These are phyloP conservation scores for Epinotia ramella DNA, from an alignment of 2,888 invertebrate species.

Conservation along the genomic window DNA sequence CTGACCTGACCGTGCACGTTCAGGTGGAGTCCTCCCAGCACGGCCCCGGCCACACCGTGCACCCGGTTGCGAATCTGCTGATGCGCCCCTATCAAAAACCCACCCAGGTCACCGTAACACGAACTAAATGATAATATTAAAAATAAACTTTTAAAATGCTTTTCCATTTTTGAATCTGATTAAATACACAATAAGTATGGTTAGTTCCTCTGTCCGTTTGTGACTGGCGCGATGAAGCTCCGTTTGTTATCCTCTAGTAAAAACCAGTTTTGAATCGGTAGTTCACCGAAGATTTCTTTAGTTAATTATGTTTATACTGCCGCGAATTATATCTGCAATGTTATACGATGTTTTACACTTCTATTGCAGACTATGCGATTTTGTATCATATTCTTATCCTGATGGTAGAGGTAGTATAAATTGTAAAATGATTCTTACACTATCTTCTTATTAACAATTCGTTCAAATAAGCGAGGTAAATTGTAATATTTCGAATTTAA, in stretches of 20 bases:
- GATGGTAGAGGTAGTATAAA: too few species aligned
- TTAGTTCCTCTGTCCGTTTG: constrained; percentile 45
- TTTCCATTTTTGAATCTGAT: constrained; percentile 50
- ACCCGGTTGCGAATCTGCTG: constrained; percentile 55
- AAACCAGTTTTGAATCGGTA: constrained; percentile 47
- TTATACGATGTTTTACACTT: not conserved
- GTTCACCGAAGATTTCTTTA: constrained; percentile 36
- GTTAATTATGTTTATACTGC: constrained; percentile 15
- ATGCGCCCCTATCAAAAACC: constrained; percentile 57
- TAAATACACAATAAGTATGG: constrained; percentile 44
- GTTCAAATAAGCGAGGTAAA: too few species aligned
- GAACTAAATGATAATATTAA: constrained; percentile 48
- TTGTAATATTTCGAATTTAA: too few species aligned
- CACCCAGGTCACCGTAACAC: constrained; percentile 53
- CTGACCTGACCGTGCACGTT: constrained; percentile 56
- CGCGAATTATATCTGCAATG: not conserved
- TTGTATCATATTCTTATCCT: not conserved
- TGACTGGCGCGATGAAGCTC: constrained; percentile 41
- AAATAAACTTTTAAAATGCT: constrained; percentile 43
- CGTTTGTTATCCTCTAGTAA: constrained; percentile 43
- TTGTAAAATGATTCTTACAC: too few species aligned
- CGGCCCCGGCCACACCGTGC: constrained; percentile 60
- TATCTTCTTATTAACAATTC: too few species aligned
- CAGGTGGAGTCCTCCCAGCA: constrained; percentile 61
- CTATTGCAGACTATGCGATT: not conserved